Evolutionary conservation across 1,140 invertebrate genomes (phyloP).

Genomic region (Harpegnathos saltator): DNA sequence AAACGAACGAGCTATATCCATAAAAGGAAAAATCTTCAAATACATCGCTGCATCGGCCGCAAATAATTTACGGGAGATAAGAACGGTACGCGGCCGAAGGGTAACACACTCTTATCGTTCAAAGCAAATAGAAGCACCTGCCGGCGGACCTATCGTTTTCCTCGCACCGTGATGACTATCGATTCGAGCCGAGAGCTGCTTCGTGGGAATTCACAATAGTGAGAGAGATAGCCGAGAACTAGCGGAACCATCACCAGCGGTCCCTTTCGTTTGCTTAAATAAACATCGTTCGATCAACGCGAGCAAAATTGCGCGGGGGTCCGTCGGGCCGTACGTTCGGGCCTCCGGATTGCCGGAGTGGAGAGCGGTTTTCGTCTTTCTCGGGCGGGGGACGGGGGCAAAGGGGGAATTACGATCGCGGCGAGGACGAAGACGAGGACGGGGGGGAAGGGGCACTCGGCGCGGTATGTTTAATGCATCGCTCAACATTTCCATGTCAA

Average conservation of each 20-base stretch:
- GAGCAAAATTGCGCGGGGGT: conserved; percentile 51
- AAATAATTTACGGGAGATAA: conserved; percentile 3
- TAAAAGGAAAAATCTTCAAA: no score
- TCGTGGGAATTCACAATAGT: conserved; percentile 62
- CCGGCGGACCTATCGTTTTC: not conserved
- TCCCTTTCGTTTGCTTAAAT: conserved; percentile 84
- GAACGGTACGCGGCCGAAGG: not conserved
- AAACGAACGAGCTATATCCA: not conserved
- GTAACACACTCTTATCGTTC: not conserved
- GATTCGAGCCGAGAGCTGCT: conserved; percentile 71
- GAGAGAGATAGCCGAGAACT: conserved; percentile 59
- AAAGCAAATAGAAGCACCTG: not conserved
- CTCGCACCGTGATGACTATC: conserved; percentile 59
- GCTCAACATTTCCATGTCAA: conserved; percentile 86
- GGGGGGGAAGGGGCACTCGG: conserved; percentile 75
- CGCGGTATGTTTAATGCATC: conserved; percentile 85
- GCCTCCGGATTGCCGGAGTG: not conserved
- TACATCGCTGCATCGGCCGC: not conserved
- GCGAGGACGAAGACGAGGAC: conserved; percentile 56
- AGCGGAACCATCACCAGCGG: not conserved
- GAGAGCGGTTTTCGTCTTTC: conserved; percentile 56
- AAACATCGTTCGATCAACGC: conserved; percentile 80
- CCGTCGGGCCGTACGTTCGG: conserved; percentile 35
- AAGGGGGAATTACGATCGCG: conserved; percentile 32
- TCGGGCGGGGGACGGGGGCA: no score